Percentiles rank a stretch among this genome's conserved stretches.
Conservation (phyloP, 1,140 invertebrate species). For the Parasteatoda tepidariorum region DNA sequence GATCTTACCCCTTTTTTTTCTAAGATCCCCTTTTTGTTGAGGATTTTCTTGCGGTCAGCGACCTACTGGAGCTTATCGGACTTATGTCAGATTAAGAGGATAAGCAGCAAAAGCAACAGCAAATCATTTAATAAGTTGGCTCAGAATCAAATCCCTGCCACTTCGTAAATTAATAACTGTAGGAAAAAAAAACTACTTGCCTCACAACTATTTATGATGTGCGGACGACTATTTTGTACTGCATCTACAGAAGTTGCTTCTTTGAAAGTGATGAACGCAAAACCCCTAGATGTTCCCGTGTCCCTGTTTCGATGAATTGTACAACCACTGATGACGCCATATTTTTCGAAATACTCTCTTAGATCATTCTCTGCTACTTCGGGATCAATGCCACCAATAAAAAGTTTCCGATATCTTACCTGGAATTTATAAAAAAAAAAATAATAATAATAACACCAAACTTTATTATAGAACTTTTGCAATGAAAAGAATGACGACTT, state of each 20-base stretch:
- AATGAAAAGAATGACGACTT: too few species aligned
- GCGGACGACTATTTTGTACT: constrained; percentile 46
- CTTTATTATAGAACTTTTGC: too few species aligned
- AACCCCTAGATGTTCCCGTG: constrained; percentile 62
- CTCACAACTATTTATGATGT: constrained; percentile 21
- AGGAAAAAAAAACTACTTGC: background rate
- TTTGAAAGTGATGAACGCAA: constrained; percentile 63
- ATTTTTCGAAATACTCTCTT: constrained; percentile 31
- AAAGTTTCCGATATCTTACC: constrained; percentile 46
- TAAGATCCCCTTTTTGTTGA: too few species aligned
- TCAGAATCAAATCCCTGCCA: too few species aligned
- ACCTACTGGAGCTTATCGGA: too few species aligned
- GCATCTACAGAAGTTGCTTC: constrained; percentile 48
- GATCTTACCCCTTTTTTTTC: too few species aligned
- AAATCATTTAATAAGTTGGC: too few species aligned
- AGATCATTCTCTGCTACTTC: constrained; percentile 29
- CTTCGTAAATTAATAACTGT: too few species aligned
- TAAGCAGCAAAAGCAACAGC: too few species aligned
- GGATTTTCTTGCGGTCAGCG: too few species aligned
- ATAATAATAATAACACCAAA: too few species aligned
- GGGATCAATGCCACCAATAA: constrained; percentile 38
- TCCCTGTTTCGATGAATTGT: constrained; percentile 37
- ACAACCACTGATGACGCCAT: constrained; percentile 23
- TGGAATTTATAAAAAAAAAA: background rate
- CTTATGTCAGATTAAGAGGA: too few species aligned